Conservation (phyloP, 2,888 invertebrate genomes). For the Phrixothrix hirtus region DNA sequence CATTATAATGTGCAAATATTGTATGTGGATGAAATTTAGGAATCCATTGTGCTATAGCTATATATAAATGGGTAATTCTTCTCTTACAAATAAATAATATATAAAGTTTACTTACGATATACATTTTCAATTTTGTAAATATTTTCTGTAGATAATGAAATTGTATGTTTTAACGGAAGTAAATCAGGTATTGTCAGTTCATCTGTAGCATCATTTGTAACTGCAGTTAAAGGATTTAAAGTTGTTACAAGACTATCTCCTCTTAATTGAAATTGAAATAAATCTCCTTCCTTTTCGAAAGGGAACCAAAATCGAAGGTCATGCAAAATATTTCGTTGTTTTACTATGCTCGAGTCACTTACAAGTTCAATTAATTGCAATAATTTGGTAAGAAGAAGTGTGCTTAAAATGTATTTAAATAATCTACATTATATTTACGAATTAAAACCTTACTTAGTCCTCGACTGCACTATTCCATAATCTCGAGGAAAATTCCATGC, state of each 20-base stretch:
- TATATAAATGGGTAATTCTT: constrained; percentile 35
- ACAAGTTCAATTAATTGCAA: constrained; percentile 70
- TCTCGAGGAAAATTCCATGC: constrained; percentile 71
- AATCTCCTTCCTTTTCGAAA: constrained; percentile 64
- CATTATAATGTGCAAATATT: constrained; percentile 71
- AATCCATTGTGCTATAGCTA: constrained; percentile 60
- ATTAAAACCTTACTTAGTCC: constrained; percentile 72
- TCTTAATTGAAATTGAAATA: constrained; percentile 67
- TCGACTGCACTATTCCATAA: constrained; percentile 73
- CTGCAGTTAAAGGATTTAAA: constrained; percentile 62
- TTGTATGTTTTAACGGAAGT: constrained; percentile 73
- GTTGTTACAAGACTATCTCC: constrained; percentile 71
- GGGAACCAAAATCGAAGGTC: constrained; percentile 63
- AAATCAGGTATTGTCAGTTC: constrained; percentile 69
- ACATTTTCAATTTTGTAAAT: constrained; percentile 66
- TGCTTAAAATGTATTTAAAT: constrained; percentile 58
- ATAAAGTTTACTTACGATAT: constrained; percentile 76
- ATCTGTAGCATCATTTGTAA: constrained; percentile 57
- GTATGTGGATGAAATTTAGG: constrained; percentile 73
- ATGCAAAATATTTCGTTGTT: constrained; percentile 63
- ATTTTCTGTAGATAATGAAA: constrained; percentile 67
- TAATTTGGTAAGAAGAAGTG: constrained; percentile 67
- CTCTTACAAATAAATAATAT: too few species aligned
- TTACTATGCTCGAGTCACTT: constrained; percentile 60
- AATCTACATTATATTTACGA: too few species aligned